Evolutionary conservation across 2,888 invertebrate species (phyloP).

Genomic region (Mylabris sibirica): DNA sequence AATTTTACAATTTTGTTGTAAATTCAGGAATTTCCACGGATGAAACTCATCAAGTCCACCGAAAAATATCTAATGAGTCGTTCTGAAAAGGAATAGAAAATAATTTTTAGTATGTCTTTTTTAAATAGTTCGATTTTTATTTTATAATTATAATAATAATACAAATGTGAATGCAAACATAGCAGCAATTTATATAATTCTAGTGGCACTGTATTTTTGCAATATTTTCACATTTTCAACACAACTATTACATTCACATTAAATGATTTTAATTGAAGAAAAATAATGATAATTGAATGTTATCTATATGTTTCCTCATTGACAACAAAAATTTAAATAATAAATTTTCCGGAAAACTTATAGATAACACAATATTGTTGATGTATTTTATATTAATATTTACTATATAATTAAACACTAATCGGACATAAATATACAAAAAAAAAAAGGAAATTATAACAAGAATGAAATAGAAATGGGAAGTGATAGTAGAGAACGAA

Average conservation of each 20-base stretch:
- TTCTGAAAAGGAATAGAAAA: constrained; percentile 35
- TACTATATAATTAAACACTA: constrained; percentile 23
- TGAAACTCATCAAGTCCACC: neutral
- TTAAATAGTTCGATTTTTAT: constrained; percentile 5
- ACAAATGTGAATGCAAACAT: constrained; percentile 42
- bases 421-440: constrained; percentile 33
- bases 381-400: constrained; percentile 35
- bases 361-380: constrained; percentile 12
- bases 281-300: constrained; percentile 17
- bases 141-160: constrained; percentile 15
- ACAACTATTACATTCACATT: constrained; percentile 40
- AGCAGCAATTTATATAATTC: constrained; percentile 35
- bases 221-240: constrained; percentile 15
- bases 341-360: neutral
- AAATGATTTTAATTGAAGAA: constrained; percentile 21
- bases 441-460: constrained; percentile 9
- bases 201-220: constrained; percentile 23
- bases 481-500: neutral
- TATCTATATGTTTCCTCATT: neutral
- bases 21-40: neutral
- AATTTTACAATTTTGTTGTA: neutral
- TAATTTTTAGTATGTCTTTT: neutral
- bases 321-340: neutral
- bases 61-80: neutral
- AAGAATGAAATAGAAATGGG: neutral